These are phyloP conservation scores for Spodoptera exigua DNA, from an alignment of 2,888 invertebrate genomes.

Conservation along the genomic window DNA sequence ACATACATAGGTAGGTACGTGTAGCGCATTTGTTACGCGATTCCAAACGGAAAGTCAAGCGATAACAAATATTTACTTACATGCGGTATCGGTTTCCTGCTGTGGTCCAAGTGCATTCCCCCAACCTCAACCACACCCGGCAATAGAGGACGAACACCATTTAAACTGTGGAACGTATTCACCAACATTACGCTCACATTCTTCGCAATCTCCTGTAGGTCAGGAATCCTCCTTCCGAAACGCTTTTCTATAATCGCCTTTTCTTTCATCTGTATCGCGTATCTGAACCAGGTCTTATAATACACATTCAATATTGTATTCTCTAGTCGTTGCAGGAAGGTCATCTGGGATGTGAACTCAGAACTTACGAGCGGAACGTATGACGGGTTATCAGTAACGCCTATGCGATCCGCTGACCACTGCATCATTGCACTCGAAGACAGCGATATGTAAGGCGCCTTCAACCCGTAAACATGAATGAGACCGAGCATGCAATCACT, in stretches of 20 bases:
- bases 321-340: slow-evolving; percentile 83
- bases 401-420: slow-evolving; percentile 84
- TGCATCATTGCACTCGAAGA: slow-evolving; percentile 90
- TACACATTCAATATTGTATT: slow-evolving; percentile 72
- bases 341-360: slow-evolving; percentile 83
- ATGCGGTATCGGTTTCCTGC: slow-evolving; percentile 79
- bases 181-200: slow-evolving; percentile 88
- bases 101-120: slow-evolving; percentile 88
- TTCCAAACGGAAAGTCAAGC: background rate
- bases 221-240: slow-evolving; percentile 84
- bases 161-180: slow-evolving; percentile 90
- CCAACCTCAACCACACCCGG: slow-evolving; percentile 91
- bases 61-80: slow-evolving; percentile 67
- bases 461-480: slow-evolving; percentile 84
- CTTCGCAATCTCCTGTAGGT: slow-evolving; percentile 85
- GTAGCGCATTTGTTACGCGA: slow-evolving; percentile 10
- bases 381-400: slow-evolving; percentile 84
- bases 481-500: slow-evolving; percentile 91
- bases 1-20: no score
- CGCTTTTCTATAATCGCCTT: slow-evolving; percentile 79
- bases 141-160: slow-evolving; percentile 87
- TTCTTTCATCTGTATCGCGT: slow-evolving; percentile 73
- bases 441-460: slow-evolving; percentile 88
- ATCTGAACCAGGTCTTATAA: slow-evolving; percentile 75
- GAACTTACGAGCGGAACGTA: slow-evolving; percentile 88